Base-by-base conservation (phyloP, 2,797 vertebrate species). In the Taeniopygia guttata region DNA sequence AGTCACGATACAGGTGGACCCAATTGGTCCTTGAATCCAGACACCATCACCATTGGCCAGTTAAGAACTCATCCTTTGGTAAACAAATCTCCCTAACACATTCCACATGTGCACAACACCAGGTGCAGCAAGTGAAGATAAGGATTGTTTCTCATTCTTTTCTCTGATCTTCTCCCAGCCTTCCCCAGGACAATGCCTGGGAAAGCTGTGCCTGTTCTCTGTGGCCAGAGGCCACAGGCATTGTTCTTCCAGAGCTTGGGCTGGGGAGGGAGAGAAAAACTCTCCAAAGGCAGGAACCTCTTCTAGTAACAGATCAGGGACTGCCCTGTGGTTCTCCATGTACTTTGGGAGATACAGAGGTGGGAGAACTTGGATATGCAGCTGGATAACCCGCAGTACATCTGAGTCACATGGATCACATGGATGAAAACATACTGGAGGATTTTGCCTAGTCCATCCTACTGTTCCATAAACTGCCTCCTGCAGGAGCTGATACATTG, bases 401-500 rank as follows among this genome's bases (percentile, higher is more conserved):
- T 21, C 43, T 63, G 60, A 78, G 40, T 51, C 38, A 17, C 23
- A 4, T 26, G 43, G 91, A 40, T 51, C 38, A 17, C 23, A 4
- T 26, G 43, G 91, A 83, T 16, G 17, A 45, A 54, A 63, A 16
- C 38, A 32, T 55, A 52, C 82, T n/a, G 43, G 73, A 87, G 78
- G 60, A 80, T 82, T 90, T 72, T 82, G 59, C 86, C 82, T 73
- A 52, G 30, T 83, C 77, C 69, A 15, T 70, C 4, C 5, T 49
- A 18, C 79, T n/a, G 45, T 94, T 93, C 76, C 75, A 60, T 84
- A 92, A 96, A 81, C 62, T 81, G 42, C 22, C 3, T 75, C 25
- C 69, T 91, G 18, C 58, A 52, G 79, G 89, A 92, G 89, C 93
- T 93, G 95, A 79, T 79, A 40, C 90, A 95, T 68, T 77, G 88